Conservation (phyloP, 2,888 invertebrate species). For the Rhogogaster chlorosoma region DNA sequence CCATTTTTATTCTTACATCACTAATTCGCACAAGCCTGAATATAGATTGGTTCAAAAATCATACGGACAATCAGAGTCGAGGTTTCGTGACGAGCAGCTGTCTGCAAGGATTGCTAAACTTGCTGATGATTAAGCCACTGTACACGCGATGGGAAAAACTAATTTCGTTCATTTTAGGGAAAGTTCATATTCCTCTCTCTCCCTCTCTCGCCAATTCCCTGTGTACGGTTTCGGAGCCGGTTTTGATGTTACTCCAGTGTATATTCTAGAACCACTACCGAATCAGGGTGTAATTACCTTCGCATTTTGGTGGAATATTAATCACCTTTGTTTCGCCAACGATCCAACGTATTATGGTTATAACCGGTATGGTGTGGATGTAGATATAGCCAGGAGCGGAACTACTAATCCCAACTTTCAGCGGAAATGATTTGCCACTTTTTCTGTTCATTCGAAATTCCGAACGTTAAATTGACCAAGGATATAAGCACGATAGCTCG, state of each 20-base stretch:
- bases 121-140: not conserved
- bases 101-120: not conserved
- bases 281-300: not conserved
- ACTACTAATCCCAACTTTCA: not conserved
- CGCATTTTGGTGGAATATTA: constrained; percentile 6
- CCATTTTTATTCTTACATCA: not conserved
- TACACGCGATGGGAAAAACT: constrained; percentile 35
- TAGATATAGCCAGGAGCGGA: not conserved
- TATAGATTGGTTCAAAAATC: not conserved
- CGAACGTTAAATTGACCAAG: not conserved
- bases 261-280: not conserved
- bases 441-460: not conserved
- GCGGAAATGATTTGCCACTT: not conserved
- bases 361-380: not conserved
- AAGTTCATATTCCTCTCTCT: not conserved
- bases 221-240: not conserved
- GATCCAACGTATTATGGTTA: not conserved
- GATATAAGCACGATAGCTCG: not conserved
- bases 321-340: constrained; percentile 6
- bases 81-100: constrained; percentile 24
- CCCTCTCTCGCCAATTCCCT: not conserved
- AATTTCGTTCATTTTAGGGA: constrained; percentile 11
- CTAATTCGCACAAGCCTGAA: not conserved
- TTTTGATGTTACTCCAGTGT: not conserved
- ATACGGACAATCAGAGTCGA: not conserved